Conservation (phyloP, 2,888 invertebrate genomes). For the Clivina fossor region DNA sequence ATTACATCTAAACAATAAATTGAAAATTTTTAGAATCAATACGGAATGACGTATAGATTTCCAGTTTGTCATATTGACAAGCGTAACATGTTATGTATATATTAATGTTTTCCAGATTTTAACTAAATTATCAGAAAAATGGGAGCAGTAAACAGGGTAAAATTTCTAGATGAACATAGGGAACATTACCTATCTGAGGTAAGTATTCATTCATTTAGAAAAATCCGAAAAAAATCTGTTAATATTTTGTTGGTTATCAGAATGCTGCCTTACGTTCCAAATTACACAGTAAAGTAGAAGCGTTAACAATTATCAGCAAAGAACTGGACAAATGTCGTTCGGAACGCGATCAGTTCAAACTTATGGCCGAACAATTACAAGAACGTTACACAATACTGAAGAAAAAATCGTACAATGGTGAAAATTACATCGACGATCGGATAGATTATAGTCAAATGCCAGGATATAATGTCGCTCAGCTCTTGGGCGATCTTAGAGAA, state of each 20-base stretch:
- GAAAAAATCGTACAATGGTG: constrained; percentile 46
- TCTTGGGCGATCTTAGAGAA: constrained; percentile 62
- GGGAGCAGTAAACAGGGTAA: constrained; percentile 29
- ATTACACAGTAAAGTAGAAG: constrained; percentile 80
- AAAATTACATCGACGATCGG: constrained; percentile 27
- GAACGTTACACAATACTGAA: constrained; percentile 56
- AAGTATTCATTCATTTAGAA: not conserved
- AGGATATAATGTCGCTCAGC: constrained; percentile 58
- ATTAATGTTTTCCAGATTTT: constrained; percentile 17
- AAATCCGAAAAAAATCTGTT: not conserved
- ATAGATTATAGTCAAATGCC: constrained; percentile 45
- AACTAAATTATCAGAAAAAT: constrained; percentile 20
- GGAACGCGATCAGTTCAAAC: constrained; percentile 78
- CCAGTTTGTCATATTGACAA: constrained; percentile 11
- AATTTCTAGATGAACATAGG: constrained; percentile 33
- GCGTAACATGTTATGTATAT: not conserved
- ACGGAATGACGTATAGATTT: too few species aligned
- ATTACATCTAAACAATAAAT: too few species aligned
- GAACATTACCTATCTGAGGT: constrained; percentile 34
- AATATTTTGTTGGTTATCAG: constrained; percentile 47
- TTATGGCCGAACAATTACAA: constrained; percentile 77
- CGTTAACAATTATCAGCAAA: constrained; percentile 73
- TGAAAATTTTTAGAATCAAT: too few species aligned
- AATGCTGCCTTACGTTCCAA: constrained; percentile 69
- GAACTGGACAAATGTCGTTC: constrained; percentile 77